Evolutionary conservation across 2,888 invertebrate genomes (phyloP), one percentile per base, ranked within the genome.

Genomic region (Ectemnius continuus): DNA sequence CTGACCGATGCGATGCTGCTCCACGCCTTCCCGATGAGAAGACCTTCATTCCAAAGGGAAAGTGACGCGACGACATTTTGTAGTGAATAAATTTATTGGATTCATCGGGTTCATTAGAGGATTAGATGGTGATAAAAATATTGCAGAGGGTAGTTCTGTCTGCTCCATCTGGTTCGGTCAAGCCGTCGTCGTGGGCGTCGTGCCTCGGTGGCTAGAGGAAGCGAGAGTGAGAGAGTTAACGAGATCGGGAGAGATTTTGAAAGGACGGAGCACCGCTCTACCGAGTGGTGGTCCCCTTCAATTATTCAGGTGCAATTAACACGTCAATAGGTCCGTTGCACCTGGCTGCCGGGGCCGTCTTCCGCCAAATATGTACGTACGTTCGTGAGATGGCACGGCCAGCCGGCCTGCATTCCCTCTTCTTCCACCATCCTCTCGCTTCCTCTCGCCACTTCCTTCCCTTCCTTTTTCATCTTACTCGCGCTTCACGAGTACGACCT

Each of bases 291-390:
- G 68, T 72, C 75, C 72, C 76, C 81, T 83, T 88, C 81, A 85
- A 88, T 88, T 87, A 88, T 88, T 88, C 87, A 88, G 82, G 82
- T 81, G 88, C 88, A 88, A 88, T 88, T 88, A 88, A 88, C 87
- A 84, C 87, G 87, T 87, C 88, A 88, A 88, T 88, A 88, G 87
- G 84, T 84, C 84, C 85, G 82, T 82, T 83, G 87, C 87, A 86
- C 84, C 86, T 86, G 84, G 82, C 85, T 86, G 82, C 86, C 84
- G 79, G 81, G 69, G 65, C 70, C 73, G 82, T 80, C 80, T 77
- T 80, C 82, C 70, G 78, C 77, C 81, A 81, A 82, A 82, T 79
- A 75, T 81, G 81, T 82, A 83, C 75, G 80, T 73, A 79, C 82
- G 72, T 76, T 81, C 80, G 71, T 69, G 73, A 82, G 80, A 80